These are phyloP conservation scores for Aplysia californica DNA, from an alignment of 1,140 invertebrate genomes.

Conservation along the genomic window DNA sequence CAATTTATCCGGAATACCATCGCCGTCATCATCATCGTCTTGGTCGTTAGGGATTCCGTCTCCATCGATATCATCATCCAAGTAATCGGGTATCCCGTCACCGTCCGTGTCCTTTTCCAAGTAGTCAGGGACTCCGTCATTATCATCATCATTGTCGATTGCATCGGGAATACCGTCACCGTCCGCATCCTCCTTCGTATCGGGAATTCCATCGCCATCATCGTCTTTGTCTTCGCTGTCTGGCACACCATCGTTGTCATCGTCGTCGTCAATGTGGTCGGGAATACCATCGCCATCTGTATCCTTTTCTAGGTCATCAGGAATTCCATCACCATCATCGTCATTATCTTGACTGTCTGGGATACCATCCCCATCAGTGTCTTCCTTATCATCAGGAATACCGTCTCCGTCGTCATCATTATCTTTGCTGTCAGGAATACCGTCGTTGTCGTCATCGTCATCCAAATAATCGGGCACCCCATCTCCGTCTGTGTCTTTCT, in stretches of 20 bases:
- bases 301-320: slow-evolving; percentile 44
- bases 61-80: slow-evolving; percentile 50
- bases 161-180: slow-evolving; percentile 50
- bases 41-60: slow-evolving; percentile 54
- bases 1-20: slow-evolving; percentile 57
- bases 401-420: slow-evolving; percentile 60
- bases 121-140: slow-evolving; percentile 51
- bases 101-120: slow-evolving; percentile 44
- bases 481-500: slow-evolving; percentile 53
- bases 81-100: slow-evolving; percentile 53
- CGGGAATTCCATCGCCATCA: slow-evolving; percentile 55
- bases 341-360: slow-evolving; percentile 55
- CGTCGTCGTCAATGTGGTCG: slow-evolving; percentile 34
- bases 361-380: slow-evolving; percentile 57
- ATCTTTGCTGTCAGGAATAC: slow-evolving; percentile 50
- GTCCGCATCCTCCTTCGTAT: slow-evolving; percentile 44
- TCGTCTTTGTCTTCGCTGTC: slow-evolving; percentile 42
- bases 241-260: slow-evolving; percentile 49
- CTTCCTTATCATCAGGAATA: slow-evolving; percentile 48
- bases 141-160: slow-evolving; percentile 39
- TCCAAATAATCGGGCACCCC: slow-evolving; percentile 60
- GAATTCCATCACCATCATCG: slow-evolving; percentile 59
- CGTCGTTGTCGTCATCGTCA: no score
- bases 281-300: slow-evolving; percentile 54
- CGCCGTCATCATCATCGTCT: slow-evolving; percentile 57